Evolutionary conservation across 2,113 vertebrate species (phyloP), one percentile per base, ranked within the genome.

Genomic region (Dicerorhinus sumatrensis): DNA sequence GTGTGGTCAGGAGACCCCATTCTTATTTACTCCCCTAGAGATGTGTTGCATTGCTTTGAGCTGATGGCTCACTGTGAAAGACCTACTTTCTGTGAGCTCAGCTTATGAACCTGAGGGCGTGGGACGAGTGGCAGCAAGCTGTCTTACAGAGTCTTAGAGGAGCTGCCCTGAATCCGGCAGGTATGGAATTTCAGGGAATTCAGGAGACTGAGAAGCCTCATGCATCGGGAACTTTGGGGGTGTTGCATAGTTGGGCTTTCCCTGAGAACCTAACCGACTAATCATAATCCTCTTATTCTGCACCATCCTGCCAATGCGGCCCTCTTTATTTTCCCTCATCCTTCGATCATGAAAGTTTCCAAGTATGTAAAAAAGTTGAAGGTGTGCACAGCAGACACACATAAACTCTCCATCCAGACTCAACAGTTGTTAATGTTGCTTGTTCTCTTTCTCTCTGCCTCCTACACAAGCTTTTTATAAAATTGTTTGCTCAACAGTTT

Each of bases 111-210:
- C n/a, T 16, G 8, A 80, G 54, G 72, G 20, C 3, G 31, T 0
- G 5, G 36, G 48, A 20, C 7, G 42, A 51, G 63, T 0, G 17
- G 54, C 27, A 25, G 2, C 14, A 31, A 27, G 23, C 62, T 16
- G 48, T 13, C 48, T 48, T 48, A 48, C 27, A 42, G 39, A 11
- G 1, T 25, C 65, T 36, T 73, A 6, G 46, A 69, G 31, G 42
- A 13, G 31, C 21, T 4, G 0, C 48, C 1, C 0, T 20, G 33
- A 42, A 2, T 83, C 5, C n/a, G 20, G 21, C 33, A 14, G 21
- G 48, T 31, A 8, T 11, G 8, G 6, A 13, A 31, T 20, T 79
- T 65, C 42, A 70, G 39, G 51, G 54, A 31, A 42, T 60, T 54
- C 1, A n/a, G 63, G 54, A 94, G 72, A 79, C 2, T 1, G n/a